Evolutionary conservation across 2,113 vertebrate species (phyloP).

Genomic region (Herpetotheres cachinnans): DNA sequence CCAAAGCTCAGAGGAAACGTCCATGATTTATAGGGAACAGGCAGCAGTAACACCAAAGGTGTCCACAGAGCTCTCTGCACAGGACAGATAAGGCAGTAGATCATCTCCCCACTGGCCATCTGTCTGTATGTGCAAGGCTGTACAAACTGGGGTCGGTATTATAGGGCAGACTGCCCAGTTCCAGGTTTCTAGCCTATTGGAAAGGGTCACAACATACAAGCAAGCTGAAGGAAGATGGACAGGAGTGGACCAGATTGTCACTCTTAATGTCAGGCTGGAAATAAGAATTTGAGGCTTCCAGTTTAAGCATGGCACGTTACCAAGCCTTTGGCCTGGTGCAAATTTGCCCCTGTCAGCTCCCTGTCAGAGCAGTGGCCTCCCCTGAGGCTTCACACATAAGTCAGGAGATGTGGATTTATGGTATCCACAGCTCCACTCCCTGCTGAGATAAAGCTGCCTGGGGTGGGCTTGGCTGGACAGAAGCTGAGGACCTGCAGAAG

Average conservation of each 20-base stretch:
- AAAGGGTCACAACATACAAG: background rate
- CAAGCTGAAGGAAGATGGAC: background rate
- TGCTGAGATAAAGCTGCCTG: background rate
- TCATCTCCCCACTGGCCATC: background rate
- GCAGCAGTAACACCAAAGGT: background rate
- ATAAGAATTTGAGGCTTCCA: background rate
- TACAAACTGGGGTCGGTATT: background rate
- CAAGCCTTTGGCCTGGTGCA: background rate
- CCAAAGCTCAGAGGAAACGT: background rate
- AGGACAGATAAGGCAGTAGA: background rate
- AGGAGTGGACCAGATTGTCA: background rate
- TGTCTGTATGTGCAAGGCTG: background rate
- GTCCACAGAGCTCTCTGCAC: background rate
- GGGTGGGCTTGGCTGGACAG: background rate
- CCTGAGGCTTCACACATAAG: background rate
- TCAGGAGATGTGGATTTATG: background rate
- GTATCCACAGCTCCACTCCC: background rate
- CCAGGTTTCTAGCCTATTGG: background rate
- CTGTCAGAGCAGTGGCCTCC: background rate
- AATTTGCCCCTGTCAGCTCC: background rate
- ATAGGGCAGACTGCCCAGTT: background rate
- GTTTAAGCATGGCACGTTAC: background rate
- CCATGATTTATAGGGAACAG: background rate
- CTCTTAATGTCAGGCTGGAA: background rate
- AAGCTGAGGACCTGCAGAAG: background rate